phyloP scores from a whole-genome alignment of 1,140 invertebrate genomes.

The Episyrphus balteatus region DNA sequence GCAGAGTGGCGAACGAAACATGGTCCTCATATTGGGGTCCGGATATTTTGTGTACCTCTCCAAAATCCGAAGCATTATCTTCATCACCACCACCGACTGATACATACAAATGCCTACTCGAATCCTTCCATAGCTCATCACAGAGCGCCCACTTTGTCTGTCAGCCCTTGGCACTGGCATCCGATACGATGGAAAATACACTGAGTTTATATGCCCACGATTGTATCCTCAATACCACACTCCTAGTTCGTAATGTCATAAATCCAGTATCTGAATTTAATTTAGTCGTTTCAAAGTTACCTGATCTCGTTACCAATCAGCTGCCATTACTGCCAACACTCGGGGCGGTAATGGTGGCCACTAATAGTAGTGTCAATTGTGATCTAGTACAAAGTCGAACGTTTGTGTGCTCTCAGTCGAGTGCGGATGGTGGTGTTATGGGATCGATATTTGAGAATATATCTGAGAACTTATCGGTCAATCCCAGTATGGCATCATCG shows the following conservation, averaged over 20 bases:
- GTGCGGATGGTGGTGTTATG: neutral
- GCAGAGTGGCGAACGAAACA: slow-evolving; percentile 33
- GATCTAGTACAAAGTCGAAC: slow-evolving; percentile 3
- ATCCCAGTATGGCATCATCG: neutral
- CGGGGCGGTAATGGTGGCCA: neutral
- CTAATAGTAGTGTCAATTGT: neutral
- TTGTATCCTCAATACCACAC: slow-evolving; percentile 10
- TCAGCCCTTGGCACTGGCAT: neutral
- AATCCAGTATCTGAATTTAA: slow-evolving; percentile 27
- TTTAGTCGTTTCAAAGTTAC: slow-evolving; percentile 16
- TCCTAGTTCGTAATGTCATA: slow-evolving; percentile 14
- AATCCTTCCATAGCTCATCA: too few species aligned
- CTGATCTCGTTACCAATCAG: neutral
- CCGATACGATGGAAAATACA: neutral
- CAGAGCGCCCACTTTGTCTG: neutral
- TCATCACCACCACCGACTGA: neutral
- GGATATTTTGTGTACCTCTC: slow-evolving; percentile 13
- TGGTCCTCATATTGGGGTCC: slow-evolving; percentile 23
- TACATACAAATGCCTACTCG: too few species aligned
- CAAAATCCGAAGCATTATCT: slow-evolving; percentile 4
- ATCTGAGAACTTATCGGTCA: neutral
- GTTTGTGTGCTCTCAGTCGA: neutral
- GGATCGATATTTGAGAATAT: neutral
- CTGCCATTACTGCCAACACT: neutral
- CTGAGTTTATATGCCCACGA: neutral